Evolutionary conservation across 1,140 invertebrate species (phyloP), one percentile per base, ranked within the genome.

Genomic region (Colletes gigas): DNA sequence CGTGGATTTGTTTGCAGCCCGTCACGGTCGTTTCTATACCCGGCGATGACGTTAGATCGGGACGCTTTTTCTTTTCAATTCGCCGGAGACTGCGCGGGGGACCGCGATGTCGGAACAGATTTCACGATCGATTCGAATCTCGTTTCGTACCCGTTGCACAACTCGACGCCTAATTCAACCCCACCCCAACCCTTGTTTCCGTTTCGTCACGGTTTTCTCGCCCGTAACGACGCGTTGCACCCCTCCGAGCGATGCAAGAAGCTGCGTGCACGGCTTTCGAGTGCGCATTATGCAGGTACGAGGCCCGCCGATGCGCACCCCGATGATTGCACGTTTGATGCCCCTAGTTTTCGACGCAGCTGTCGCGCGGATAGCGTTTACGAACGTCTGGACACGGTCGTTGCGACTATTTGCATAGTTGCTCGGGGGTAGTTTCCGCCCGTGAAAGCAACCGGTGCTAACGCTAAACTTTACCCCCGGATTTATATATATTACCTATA

Each of bases 121-220:
- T 81, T 81, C 60, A 59, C 78, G 82, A 83, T 83, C 82, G 73
- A 83, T 83, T 68, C 41, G 67, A 83, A 83, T 77, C 62, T 81
- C 82, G 59, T 81, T 82, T 12, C 47, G 8, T 67, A 52, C 71
- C 47, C 63, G 57, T 81, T 62, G 73, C 72, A 77, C 79, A 60
- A 21, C 15, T 73, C 17, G 30, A 50, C 68, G 66, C 47, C 67
- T 77, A 83, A 83, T 83, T 83, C 78, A 80, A 65, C 82, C 79
- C 70, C 57, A 67, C 66, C 66, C 39, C 8, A 21, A 39, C 41
- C 47, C 63, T 39, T 17, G 60, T 3, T 50, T 50, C 3, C 21
- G 14, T 12, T 44, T 21, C 39, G 41, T 21, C 44, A 47, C 41
- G 63, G 10, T 67, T 67, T 67, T 21, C 59, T 30, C 52, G 9